Conservation (phyloP, 2,113 vertebrate species). For the Dasyornis broadbenti region DNA sequence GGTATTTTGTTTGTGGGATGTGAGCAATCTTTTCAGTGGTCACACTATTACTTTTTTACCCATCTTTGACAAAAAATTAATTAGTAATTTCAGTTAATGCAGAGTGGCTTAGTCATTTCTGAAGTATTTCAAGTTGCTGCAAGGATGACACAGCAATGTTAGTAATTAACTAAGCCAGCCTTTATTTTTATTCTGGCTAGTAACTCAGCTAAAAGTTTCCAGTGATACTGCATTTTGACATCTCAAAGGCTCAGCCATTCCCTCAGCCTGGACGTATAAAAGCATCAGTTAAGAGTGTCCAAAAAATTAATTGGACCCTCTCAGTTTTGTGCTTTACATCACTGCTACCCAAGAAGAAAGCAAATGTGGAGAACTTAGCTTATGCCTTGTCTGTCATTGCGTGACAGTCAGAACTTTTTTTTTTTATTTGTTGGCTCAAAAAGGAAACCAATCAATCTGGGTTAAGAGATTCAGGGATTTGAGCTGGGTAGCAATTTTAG, state of each 20-base stretch:
- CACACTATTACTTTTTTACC: background rate
- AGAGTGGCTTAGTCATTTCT: background rate
- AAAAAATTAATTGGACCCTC: background rate
- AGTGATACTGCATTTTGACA: background rate
- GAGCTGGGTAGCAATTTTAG: conserved; percentile 1
- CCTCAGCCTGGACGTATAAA: background rate
- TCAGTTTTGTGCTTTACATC: background rate
- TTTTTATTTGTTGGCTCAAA: background rate
- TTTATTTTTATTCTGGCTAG: background rate
- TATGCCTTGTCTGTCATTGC: background rate
- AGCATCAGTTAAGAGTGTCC: background rate
- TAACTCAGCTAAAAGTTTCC: background rate
- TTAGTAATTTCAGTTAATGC: conserved; percentile 30
- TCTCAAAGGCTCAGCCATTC: background rate
- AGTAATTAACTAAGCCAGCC: conserved; percentile 12
- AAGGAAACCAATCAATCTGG: background rate
- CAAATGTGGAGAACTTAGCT: background rate
- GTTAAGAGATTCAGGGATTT: background rate
- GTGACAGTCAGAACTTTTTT: background rate
- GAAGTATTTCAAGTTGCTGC: background rate
- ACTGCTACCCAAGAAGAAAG: background rate
- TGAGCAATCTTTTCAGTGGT: background rate
- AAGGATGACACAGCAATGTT: conserved; percentile 20
- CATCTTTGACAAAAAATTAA: background rate
- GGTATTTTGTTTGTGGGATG: background rate